These are phyloP conservation scores for Lycopodina hypogea DNA, from an alignment of 37 sponge, comb jelly and placozoan genomes.

Conservation along the genomic window DNA sequence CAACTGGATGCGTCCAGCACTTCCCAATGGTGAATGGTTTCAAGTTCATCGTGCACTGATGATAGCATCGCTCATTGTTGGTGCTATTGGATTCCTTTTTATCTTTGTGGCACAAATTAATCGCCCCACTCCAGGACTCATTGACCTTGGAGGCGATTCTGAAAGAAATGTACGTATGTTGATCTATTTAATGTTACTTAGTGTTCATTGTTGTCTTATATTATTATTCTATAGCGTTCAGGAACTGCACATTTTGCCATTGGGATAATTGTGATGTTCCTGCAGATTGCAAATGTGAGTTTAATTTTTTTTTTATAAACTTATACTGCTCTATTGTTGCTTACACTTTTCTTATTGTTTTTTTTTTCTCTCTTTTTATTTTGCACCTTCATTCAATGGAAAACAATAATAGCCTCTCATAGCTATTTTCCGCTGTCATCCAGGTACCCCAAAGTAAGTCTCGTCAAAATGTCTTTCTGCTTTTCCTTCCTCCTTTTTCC, in stretches of 20 bases:
- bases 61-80: constrained; percentile 40
- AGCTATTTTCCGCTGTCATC: constrained; percentile 61
- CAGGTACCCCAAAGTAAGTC: constrained; percentile 19
- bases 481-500: neutral
- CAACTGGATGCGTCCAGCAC: constrained; percentile 61
- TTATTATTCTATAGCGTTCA: constrained; percentile 15
- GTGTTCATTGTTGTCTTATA: neutral
- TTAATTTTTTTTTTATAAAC: too few relatives aligned
- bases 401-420: constrained; percentile 63
- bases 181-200: neutral
- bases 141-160: constrained; percentile 22
- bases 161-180: neutral
- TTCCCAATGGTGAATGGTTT: constrained; percentile 78
- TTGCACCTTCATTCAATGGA: neutral
- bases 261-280: constrained; percentile 51
- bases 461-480: constrained; percentile 1
- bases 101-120: constrained; percentile 47
- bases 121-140: constrained; percentile 27
- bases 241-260: constrained; percentile 48
- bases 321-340: too few relatives aligned
- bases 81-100: constrained; percentile 44
- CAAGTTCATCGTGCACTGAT: constrained; percentile 64
- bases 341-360: neutral
- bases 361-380: neutral
- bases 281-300: constrained; percentile 74